Base-by-base conservation (phyloP, 1,140 invertebrate genomes). In the Druon quercuslanigerum region DNA sequence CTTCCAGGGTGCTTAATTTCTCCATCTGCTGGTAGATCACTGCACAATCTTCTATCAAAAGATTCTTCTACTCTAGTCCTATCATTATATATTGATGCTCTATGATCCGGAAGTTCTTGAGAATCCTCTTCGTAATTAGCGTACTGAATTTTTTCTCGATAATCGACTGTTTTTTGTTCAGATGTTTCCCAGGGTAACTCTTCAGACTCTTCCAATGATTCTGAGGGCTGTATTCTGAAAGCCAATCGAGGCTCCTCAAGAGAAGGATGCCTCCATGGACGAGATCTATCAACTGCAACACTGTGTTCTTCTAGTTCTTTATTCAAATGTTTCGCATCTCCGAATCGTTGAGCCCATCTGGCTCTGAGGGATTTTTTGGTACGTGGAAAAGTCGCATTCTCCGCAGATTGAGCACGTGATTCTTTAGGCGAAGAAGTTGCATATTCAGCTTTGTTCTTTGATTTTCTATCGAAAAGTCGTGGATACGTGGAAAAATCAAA, bases 401-500 rank as follows among this genome's bases (percentile, higher is more conserved):
- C 92, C 0, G 88, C 86, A 4, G 92, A 90, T 11, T 90, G 81
- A 0, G 87, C 84, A 0, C 90, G 86, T 0, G 89, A 89, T 8
- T 86, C 88, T 71, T 90, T 90, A 0, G 87, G 87, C 11, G 90
- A 90, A 0, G 89, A 90, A 0, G 87, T 90, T 11, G 84, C 82
- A 74, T 88, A 88, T n/a, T 89, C 88, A n/a, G 80, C 82, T 50
- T 90, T 92, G 50, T 89, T 89, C 72, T 91, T 90, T 12, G 88
- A 86, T 79, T 94, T 95, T 78, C 92, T 93, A 54, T 93, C 93
- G 83, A 96, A 96, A 50, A 96, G 91, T 73, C 95, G 92, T 1
- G 96, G 96, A 87, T 95, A 96, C 0, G 95, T 96, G 79, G 93
- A 93, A 76, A 95, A 95, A 85, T 95, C 94, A 87, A 96, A 96